These are phyloP conservation scores for Channa argus DNA, from an alignment of 2,113 vertebrate species.

Conservation along the genomic window DNA sequence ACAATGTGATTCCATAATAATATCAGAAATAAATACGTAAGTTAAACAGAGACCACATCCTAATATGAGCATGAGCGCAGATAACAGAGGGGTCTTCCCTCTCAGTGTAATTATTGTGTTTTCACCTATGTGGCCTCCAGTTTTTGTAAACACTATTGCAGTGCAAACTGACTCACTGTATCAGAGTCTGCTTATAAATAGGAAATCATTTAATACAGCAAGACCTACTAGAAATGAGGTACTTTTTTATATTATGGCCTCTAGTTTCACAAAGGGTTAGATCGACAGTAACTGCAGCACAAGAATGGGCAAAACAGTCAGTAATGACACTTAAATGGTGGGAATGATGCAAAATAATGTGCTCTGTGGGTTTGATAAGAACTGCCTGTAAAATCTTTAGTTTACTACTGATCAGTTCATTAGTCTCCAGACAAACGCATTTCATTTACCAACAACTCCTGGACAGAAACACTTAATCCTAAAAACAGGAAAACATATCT, in stretches of 20 bases:
- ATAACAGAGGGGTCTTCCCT: not conserved
- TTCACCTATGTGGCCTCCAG: slow-evolving; percentile 64
- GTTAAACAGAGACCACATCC: slow-evolving; percentile 57
- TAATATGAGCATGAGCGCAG: slow-evolving; percentile 1
- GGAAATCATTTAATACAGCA: not conserved
- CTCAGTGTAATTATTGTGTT: slow-evolving; percentile 52
- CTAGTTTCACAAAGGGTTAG: not conserved
- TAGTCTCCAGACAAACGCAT: too few relatives aligned
- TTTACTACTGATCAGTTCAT: too few relatives aligned
- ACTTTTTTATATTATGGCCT: not conserved
- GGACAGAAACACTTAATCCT: not conserved
- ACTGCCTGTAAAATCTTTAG: too few relatives aligned
- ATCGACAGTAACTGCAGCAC: too few relatives aligned
- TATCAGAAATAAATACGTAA: slow-evolving; percentile 53
- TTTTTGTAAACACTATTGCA: slow-evolving; percentile 45
- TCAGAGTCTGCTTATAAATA: not conserved
- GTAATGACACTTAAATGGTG: too few relatives aligned
- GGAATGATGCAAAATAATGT: too few relatives aligned
- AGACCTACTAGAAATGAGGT: not conserved
- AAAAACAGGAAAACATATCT: not conserved
- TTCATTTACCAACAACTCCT: not conserved
- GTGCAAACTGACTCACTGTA: slow-evolving; percentile 25
- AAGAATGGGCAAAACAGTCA: too few relatives aligned
- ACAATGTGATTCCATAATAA: not conserved
- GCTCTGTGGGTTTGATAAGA: too few relatives aligned